Conservation (phyloP, 30 jellyfish, hydroid and myxozoan genomes). For the Cassiopea xamachana region DNA sequence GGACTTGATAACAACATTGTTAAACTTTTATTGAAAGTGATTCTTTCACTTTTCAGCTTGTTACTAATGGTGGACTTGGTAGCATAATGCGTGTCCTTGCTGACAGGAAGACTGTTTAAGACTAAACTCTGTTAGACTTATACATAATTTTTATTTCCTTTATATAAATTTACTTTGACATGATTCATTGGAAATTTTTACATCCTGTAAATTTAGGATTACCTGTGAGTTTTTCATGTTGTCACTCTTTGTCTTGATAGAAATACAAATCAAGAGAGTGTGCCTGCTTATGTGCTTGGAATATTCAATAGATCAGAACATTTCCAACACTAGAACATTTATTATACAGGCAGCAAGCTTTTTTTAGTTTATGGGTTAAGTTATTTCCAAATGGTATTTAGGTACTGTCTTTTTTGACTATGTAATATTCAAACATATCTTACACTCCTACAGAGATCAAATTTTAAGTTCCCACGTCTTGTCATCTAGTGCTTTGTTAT, state of each 20-base stretch:
- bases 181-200: neutral
- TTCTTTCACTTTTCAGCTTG: slow-evolving; percentile 68
- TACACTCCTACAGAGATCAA: too few relatives aligned
- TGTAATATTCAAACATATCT: too few relatives aligned
- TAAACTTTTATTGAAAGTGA: neutral
- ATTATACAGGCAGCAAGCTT: too few relatives aligned
- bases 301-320: neutral
- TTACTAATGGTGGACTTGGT: slow-evolving; percentile 95
- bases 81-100: slow-evolving; percentile 92
- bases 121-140: neutral
- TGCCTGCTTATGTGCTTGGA: neutral
- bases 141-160: slow-evolving; percentile 16
- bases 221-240: neutral
- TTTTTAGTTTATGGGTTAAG: too few relatives aligned
- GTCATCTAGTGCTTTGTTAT: too few relatives aligned
- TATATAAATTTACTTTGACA: neutral
- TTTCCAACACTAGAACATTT: neutral
- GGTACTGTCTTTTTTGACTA: too few relatives aligned
- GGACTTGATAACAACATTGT: too few relatives aligned
- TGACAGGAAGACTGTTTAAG: slow-evolving; percentile 84
- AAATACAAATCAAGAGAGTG: neutral
- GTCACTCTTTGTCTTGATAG: neutral
- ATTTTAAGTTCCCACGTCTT: too few relatives aligned
- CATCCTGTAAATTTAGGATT: slow-evolving; percentile 1
- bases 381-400: too few relatives aligned